Evolutionary conservation across 2,888 invertebrate species (phyloP), one percentile per base, ranked within the genome.

Genomic region (Heterodera filipjevi): DNA sequence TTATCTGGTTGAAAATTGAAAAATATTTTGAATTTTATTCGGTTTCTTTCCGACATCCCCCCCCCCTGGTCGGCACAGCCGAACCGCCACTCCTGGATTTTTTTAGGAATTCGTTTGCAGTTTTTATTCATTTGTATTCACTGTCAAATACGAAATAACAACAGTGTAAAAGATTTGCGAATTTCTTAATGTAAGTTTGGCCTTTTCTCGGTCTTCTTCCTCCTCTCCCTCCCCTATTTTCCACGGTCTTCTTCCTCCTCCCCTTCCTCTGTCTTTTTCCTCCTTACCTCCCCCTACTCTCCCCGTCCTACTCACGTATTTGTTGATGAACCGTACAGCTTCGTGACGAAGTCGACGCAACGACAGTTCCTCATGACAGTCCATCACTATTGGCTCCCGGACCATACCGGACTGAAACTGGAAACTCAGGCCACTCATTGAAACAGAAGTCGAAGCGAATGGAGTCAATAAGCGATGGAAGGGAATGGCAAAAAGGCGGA

Each of bases 331-430:
- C 70, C 82, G 78, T 59, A 84, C 85, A 22, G 89, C 89, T 79
- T 84, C 84, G 46, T 86, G 82, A 19, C 89, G 83, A n/a, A 89
- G 82, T 68, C 88, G 86, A 33, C 86, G 76, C 66, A 89, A 71
- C 6, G 89, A 86, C 74, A 88, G 85, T 53, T 89, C 88, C 27
- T 73, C 46, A 22, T 71, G 82, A 12, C 76, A 81, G 30, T 87
- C 88, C 27, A 83, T 46, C 16, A 71, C 39, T 16, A 84, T 68
- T 19, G 68, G 66, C 66, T 85, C 81, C 35, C 72, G 71, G 16
- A 44, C 39, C 49, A 80, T 64, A 0, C 85, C 89, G 59, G 85
- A 84, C 80, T 89, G 87, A 14, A 89, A 81, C 64, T 84, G 81
- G 72, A 87, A 86, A 14, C 81, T 77, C 35, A 87, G 78, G 3